phyloP scores from a whole-genome alignment of 1,140 invertebrate species.

The Adelges cooleyi region DNA sequence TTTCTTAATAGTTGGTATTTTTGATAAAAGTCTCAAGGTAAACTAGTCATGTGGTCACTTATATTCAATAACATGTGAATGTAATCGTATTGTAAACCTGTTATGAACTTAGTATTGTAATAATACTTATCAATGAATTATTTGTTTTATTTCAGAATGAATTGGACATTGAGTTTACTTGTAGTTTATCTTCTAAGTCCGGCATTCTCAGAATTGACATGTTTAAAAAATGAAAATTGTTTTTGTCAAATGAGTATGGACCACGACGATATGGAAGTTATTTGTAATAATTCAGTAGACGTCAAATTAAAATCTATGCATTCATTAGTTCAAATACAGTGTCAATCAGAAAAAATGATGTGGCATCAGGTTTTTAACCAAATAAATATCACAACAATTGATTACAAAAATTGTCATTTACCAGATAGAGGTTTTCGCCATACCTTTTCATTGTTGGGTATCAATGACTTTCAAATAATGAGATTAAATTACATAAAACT shows the following conservation, averaged over 20 bases:
- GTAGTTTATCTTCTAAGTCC: neutral
- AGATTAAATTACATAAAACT: neutral
- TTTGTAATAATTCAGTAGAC: neutral
- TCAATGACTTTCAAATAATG: neutral
- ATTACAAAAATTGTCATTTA: neutral
- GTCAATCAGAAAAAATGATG: neutral
- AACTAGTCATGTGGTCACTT: no score
- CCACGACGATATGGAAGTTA: neutral
- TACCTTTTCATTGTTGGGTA: slow-evolving; percentile 5
- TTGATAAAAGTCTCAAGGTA: no score
- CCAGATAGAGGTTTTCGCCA: neutral
- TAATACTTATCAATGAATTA: no score
- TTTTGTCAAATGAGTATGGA: neutral
- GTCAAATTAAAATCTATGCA: neutral
- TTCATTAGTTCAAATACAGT: neutral
- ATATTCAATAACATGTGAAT: no score
- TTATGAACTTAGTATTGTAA: no score
- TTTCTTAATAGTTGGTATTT: no score
- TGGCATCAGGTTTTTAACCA: slow-evolving; percentile 2
- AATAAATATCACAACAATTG: neutral
- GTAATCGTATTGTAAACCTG: no score
- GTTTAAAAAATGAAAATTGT: neutral
- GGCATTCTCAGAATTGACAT: neutral
- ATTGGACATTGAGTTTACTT: neutral
- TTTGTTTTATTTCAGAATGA: slow-evolving; percentile 22